Conservation (phyloP, 53 echinoderm and acorn worm species). For the Apostichopus leukothele region DNA sequence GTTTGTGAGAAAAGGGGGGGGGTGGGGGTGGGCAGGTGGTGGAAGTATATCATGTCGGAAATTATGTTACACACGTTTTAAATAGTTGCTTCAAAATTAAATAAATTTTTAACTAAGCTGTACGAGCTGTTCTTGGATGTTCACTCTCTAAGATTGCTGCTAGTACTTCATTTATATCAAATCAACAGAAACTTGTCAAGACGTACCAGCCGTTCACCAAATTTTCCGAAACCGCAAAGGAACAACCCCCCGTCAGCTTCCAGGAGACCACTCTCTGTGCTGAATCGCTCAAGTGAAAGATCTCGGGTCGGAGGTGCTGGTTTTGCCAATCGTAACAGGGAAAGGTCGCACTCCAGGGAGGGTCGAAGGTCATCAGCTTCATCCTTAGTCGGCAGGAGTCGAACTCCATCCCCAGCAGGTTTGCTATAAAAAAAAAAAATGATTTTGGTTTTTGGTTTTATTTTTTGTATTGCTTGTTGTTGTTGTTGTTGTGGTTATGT, state of each 20-base stretch:
- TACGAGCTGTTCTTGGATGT: no score
- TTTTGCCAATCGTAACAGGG: conserved; percentile 58
- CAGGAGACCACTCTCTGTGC: conserved; percentile 65
- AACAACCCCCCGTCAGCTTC: conserved; percentile 49
- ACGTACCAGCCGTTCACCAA: conserved; percentile 71
- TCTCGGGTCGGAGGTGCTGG: conserved; percentile 40
- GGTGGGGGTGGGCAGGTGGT: no score
- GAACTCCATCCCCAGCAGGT: conserved; percentile 93
- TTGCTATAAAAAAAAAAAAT: neutral
- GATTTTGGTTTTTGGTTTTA: neutral
- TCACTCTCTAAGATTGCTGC: no score
- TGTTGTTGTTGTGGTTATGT: neutral
- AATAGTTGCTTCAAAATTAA: no score
- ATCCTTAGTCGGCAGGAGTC: conserved; percentile 62
- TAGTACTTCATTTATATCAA: no score
- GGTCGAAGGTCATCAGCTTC: conserved; percentile 64
- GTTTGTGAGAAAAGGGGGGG: no score
- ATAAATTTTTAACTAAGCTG: no score
- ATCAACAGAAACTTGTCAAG: conserved; percentile 48
- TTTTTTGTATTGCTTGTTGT: neutral
- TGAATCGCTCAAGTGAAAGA: conserved; percentile 45
- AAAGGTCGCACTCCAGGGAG: conserved; percentile 67
- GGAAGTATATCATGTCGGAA: no score
- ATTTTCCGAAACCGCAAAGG: conserved; percentile 56
- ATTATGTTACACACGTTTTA: no score